Base-by-base conservation (phyloP, 1,140 invertebrate species). In the Drosophila ohnishii region DNA sequence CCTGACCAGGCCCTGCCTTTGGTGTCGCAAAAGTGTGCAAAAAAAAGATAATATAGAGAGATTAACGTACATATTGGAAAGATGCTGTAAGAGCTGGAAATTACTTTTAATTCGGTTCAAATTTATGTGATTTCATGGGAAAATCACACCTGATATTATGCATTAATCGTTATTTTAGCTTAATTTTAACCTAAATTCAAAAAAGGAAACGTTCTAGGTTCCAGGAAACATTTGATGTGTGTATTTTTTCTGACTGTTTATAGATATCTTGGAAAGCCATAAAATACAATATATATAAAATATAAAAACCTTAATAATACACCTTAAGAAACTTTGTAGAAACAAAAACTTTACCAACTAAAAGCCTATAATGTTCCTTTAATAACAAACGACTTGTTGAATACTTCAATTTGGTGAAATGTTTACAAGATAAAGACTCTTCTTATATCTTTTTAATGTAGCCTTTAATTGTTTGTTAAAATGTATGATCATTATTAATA, bases 21-120 rank as follows among this genome's bases (percentile, higher is more conserved):
- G 14, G 25, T 39, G 28, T 35, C 51, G 67, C 42, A 22, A 48
- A 40, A 58, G 51, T 71, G 67, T 57, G 64, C 67, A 58, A 69
- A 70, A 53, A 63, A n/a, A 44, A n/a, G 13, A 32, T 32, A 37
- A 59, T 32, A 32, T 11, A 13, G 16, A 11, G 13, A 11, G 13
- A 11, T n/a, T 10, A 44, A 28, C 10, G 4, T 34, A 22, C n/a
- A 2, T 19, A 34, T 34, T 34, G 22, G 1, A 35, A 35, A 34
- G 50, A 22, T 19, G 32, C 32, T 51, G 48, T 22, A 34, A 45
- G 1, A 22, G 10, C 19, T 5, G 32, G 16, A 53, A 35, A 53
- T 53, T 35, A 14, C 32, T 2, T 9, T 22, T 51, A 51, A 35
- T 14, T 51, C 6, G 16, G 6, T 8, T 19, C 1, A 22, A 51